Conservation (phyloP, 53 echinoderm and acorn worm genomes). For the Stichopus horrens region DNA sequence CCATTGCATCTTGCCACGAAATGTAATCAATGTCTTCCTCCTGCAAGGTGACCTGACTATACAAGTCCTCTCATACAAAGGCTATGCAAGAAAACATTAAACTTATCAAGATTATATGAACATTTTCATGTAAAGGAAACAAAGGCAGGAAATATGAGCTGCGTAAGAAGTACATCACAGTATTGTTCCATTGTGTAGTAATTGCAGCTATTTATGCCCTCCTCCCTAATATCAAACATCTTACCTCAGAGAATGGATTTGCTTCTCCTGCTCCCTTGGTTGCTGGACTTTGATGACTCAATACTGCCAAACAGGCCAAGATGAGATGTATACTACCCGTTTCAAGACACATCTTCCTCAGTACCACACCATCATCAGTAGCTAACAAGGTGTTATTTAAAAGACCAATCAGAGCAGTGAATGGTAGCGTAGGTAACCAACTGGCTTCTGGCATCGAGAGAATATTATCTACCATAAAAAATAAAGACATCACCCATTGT, state of each 20-base stretch:
- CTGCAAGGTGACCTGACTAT: too few relatives aligned
- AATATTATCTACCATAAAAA: conserved; percentile 67
- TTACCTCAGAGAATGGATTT: conserved; percentile 45
- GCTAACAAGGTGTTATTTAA: conserved; percentile 91
- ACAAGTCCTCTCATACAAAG: too few relatives aligned
- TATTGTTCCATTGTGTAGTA: background rate
- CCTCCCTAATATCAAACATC: background rate
- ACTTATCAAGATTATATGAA: too few relatives aligned
- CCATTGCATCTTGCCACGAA: too few relatives aligned
- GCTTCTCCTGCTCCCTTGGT: background rate
- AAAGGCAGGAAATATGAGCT: too few relatives aligned
- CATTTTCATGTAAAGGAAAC: too few relatives aligned
- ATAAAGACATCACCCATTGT: background rate
- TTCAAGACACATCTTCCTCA: conserved; percentile 87
- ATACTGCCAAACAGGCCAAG: conserved; percentile 87
- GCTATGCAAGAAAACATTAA: too few relatives aligned
- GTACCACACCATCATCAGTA: conserved; percentile 94
- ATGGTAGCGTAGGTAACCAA: conserved; percentile 87
- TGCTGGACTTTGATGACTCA: conserved; percentile 87
- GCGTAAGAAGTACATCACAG: too few relatives aligned
- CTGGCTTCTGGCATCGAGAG: conserved; percentile 79
- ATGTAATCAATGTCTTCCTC: too few relatives aligned
- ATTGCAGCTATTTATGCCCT: background rate
- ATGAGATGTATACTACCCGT: conserved; percentile 92
- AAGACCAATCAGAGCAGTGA: conserved; percentile 88